A percentile compares a stretch with the other conserved stretches of the same genome.
phyloP scores from a whole-genome alignment of 2,797 vertebrate species.

The Sebastes kiyomatsui region DNA sequence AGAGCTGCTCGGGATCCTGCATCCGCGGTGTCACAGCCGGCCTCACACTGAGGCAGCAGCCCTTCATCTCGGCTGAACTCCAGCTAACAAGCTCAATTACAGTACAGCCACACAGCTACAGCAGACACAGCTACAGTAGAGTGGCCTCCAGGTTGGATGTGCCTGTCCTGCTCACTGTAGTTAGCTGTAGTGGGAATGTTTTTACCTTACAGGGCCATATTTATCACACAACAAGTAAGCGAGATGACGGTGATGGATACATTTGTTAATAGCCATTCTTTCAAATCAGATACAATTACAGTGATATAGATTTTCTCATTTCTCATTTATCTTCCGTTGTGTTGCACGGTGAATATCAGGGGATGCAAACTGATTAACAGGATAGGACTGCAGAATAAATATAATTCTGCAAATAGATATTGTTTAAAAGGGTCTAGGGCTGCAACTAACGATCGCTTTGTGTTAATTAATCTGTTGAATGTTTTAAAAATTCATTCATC shows the following conservation, averaged over 20 bases:
- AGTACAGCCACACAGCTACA: not conserved
- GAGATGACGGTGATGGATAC: not conserved
- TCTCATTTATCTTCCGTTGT: too few relatives aligned
- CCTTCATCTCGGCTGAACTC: slow-evolving; percentile 22
- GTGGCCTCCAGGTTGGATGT: not conserved
- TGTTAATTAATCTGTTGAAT: too few relatives aligned
- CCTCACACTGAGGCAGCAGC: not conserved
- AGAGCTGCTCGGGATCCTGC: not conserved
- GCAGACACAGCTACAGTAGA: not conserved
- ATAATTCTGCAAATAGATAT: too few relatives aligned
- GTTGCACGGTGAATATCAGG: too few relatives aligned
- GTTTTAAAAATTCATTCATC: rapidly evolving
- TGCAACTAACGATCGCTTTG: too few relatives aligned
- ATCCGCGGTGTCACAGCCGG: slow-evolving; percentile 4
- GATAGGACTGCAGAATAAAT: too few relatives aligned
- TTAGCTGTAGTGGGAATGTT: not conserved
- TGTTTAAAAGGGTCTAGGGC: too few relatives aligned
- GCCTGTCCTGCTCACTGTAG: not conserved
- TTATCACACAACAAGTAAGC: not conserved
- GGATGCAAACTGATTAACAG: too few relatives aligned
- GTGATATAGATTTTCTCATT: too few relatives aligned
- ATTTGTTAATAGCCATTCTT: too few relatives aligned
- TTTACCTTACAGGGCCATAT: not conserved
- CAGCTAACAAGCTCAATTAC: slow-evolving; percentile 45
- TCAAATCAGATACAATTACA: too few relatives aligned